Base-by-base conservation (phyloP, 2,888 invertebrate species). In the Drosophila helvetica region DNA sequence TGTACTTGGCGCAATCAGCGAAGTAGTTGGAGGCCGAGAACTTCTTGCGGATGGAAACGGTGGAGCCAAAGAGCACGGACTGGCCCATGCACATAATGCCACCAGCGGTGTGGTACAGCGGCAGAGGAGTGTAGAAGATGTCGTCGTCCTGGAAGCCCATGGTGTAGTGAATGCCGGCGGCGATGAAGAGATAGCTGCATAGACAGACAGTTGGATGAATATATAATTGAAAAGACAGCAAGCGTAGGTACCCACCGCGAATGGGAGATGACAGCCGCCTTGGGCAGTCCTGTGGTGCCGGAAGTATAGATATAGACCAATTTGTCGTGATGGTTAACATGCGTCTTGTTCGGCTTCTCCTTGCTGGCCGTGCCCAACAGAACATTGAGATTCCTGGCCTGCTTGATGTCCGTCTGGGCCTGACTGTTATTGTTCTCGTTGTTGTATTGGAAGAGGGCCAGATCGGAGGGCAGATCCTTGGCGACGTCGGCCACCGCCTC, bases 241-340 rank as follows among this genome's bases (percentile, higher is more conserved):
- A 18, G 8, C 8, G 38, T 9, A 0, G 19, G 5, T 51, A 80
- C 77, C 62, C 91, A 97, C 97, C 98, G 95, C 45, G 96, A 96
- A 89, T 98, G 96, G 27, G 96, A 97, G 90, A 99, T 98, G 57
- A 99, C 96, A 52, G 99, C 99, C 25, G 99, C 98, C 92, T 99
- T 99, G 0, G 99, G 99, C 73, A 99, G 92, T 8, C 99, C 99
- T 4, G 99, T 99, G 0, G 99, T 99, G 51, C 99, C 99, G 46
- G 98, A 98, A 0, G 99, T 99, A 92, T 98, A 99, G 89, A 99
- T 98, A 90, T 98, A 99, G 54, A 99, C 93, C 52, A 99, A 93
- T 85, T 95, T 95, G 87, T 96, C 96, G 74, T 95, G 94, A 90
- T 96, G 96, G 53, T 94, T 94, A 2, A 56, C 93, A 46, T 89